phyloP scores from a whole-genome alignment of 2,888 invertebrate genomes.

The Maniola hyperantus region DNA sequence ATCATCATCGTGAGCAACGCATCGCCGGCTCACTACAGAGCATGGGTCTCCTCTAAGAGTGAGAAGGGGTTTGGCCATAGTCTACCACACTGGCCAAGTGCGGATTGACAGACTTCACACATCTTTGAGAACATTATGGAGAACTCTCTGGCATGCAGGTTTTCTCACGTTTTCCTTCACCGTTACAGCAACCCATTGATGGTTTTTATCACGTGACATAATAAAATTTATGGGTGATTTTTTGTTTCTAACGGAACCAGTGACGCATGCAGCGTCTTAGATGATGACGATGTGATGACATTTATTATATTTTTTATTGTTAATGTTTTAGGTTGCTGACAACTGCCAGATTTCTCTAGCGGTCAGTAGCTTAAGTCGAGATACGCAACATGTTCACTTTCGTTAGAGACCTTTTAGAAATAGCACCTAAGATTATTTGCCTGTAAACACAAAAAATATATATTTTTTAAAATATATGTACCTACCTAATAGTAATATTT shows the following conservation, averaged over 20 bases:
- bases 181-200: no score
- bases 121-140: no score
- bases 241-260: neutral
- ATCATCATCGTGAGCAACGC: no score
- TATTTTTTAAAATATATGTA: no score
- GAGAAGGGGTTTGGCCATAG: no score
- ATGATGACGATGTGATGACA: neutral
- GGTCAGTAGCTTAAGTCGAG: constrained; percentile 25
- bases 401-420: constrained; percentile 17
- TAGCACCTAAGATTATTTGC: neutral
- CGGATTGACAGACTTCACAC: no score
- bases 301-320: neutral
- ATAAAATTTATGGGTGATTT: neutral
- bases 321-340: constrained; percentile 31
- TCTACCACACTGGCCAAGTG: no score
- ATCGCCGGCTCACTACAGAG: no score
- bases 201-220: neutral
- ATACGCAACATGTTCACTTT: constrained; percentile 28
- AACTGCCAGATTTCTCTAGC: constrained; percentile 38
- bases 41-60: no score
- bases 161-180: no score
- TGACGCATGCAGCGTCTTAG: neutral
- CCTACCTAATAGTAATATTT: neutral
- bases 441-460: neutral
- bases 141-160: no score